Evolutionary conservation across 2,113 vertebrate genomes (phyloP).

Genomic region (Turdus rufiventris): DNA sequence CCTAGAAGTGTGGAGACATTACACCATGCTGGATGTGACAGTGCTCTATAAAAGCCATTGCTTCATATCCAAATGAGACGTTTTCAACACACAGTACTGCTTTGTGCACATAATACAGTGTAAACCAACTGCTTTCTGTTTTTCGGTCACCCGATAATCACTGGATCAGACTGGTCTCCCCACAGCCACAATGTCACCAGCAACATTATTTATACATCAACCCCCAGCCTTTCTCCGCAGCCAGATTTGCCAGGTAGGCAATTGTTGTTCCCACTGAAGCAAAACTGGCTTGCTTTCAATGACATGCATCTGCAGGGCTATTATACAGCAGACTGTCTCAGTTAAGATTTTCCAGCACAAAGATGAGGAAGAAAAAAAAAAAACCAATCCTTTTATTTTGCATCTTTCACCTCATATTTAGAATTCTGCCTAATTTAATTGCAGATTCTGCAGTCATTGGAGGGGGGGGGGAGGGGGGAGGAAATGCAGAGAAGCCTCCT

Average conservation of each 20-base stretch:
- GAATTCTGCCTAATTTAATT: not conserved
- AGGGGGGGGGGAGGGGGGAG: not conserved
- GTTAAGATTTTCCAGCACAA: not conserved
- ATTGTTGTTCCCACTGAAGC: not conserved
- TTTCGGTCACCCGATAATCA: not conserved
- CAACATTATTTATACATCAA: not conserved
- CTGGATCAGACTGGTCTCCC: not conserved
- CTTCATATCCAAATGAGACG: not conserved
- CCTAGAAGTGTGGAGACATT: not conserved
- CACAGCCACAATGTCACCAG: not conserved
- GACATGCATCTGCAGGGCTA: not conserved
- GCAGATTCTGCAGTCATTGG: not conserved
- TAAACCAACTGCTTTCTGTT: not conserved
- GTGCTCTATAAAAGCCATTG: not conserved
- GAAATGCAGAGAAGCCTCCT: not conserved
- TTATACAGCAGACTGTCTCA: not conserved
- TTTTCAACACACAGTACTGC: not conserved
- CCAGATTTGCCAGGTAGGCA: constrained; percentile 14
- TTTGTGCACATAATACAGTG: not conserved
- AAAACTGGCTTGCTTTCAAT: not conserved
- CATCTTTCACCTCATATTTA: not conserved
- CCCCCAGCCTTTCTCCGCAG: not conserved
- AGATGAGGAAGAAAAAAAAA: not conserved
- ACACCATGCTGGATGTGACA: not conserved
- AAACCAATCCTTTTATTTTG: not conserved